These are phyloP conservation scores for Idaea biselata DNA, from an alignment of 2,888 invertebrate species.

Conservation along the genomic window DNA sequence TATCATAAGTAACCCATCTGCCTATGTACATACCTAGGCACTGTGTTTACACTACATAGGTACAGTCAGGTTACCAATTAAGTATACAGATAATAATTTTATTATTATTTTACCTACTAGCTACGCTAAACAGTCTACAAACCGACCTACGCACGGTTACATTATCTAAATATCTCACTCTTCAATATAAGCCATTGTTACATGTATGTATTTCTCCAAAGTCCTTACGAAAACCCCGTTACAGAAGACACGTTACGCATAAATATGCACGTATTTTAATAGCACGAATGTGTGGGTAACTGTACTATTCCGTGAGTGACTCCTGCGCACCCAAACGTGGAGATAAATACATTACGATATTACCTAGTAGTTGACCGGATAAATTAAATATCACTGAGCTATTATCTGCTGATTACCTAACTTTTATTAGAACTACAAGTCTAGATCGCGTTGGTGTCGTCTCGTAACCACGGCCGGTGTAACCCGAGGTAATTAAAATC, in stretches of 20 bases:
- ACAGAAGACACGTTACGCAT: slow-evolving; percentile 71
- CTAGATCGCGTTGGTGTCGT: too few species aligned
- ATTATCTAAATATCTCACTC: slow-evolving; percentile 11
- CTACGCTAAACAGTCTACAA: neutral
- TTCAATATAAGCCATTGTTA: slow-evolving; percentile 32
- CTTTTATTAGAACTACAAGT: too few species aligned
- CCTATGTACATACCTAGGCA: too few species aligned
- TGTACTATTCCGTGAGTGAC: slow-evolving; percentile 62
- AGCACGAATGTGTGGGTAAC: slow-evolving; percentile 70
- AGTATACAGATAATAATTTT: too few species aligned
- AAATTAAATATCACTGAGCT: too few species aligned
- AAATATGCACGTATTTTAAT: slow-evolving; percentile 73
- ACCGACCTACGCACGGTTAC: neutral
- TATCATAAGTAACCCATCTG: too few species aligned
- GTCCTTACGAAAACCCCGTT: slow-evolving; percentile 70
- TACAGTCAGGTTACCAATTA: too few species aligned
- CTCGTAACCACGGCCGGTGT: too few species aligned
- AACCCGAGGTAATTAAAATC: too few species aligned
- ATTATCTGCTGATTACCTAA: too few species aligned
- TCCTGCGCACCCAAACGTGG: slow-evolving; percentile 50
- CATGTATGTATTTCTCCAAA: slow-evolving; percentile 57
- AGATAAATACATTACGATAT: slow-evolving; percentile 43
- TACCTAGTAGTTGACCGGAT: too few species aligned
- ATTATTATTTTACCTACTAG: neutral
- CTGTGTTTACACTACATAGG: too few species aligned